A percentile compares a stretch with the other conserved stretches of the same genome.
Evolutionary conservation across 37 sponge, comb jelly and placozoan species (phyloP).

Genomic region (Chondrosia reniformis): DNA sequence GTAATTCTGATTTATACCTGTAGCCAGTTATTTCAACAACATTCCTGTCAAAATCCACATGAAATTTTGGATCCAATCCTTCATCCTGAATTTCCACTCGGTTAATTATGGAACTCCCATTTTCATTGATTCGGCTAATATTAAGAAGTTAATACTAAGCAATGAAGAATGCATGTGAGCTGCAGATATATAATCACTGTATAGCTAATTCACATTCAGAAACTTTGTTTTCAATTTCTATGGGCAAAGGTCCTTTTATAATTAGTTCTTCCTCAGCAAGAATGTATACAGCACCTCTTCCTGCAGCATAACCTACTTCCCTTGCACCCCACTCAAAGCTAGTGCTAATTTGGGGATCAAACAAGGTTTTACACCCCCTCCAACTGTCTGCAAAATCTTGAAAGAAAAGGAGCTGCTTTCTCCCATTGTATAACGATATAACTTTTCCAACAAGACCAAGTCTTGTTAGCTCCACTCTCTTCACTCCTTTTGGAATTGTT

Average conservation of each 20-base stretch:
- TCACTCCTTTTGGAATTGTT: neutral
- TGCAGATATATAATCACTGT: too few species aligned
- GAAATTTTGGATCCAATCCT: neutral
- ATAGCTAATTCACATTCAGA: too few species aligned
- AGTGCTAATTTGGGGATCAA: neutral
- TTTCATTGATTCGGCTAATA: too few species aligned
- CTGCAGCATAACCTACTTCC: slow-evolving; percentile 7
- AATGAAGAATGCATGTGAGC: too few species aligned
- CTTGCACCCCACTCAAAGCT: neutral
- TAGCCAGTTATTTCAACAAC: too few species aligned
- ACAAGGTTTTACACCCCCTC: neutral
- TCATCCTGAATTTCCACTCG: neutral
- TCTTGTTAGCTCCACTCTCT: neutral
- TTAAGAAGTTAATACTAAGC: too few species aligned
- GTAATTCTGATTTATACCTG: too few species aligned
- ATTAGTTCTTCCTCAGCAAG: neutral
- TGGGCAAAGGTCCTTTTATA: too few species aligned
- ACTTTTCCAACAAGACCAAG: slow-evolving; percentile 14
- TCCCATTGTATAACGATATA: neutral
- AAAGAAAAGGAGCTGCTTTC: neutral
- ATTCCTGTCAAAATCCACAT: too few species aligned
- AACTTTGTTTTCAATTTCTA: too few species aligned
- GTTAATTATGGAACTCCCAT: too few species aligned
- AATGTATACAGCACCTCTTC: neutral
- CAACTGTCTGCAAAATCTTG: slow-evolving; percentile 1